Evolutionary conservation across 1,140 invertebrate genomes (phyloP).

Genomic region (Brachionus sp.): DNA sequence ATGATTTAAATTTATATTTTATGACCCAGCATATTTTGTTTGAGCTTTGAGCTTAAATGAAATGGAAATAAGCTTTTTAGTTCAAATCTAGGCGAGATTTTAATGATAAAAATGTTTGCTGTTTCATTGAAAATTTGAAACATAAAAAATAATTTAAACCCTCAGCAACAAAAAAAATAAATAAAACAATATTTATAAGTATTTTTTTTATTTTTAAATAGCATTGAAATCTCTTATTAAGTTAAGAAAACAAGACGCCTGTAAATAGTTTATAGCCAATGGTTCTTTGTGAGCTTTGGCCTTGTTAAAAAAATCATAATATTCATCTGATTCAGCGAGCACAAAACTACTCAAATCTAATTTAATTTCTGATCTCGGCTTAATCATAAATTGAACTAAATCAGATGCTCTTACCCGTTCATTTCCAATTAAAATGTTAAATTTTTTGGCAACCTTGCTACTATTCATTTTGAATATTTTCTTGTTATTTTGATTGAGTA

Average conservation of each 20-base stretch:
- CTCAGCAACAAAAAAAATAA: not conserved
- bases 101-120: not conserved
- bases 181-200: not conserved
- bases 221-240: conserved; percentile 22
- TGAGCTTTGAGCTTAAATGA: not conserved
- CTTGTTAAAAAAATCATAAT: conserved; percentile 4
- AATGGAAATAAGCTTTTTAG: not conserved
- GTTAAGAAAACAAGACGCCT: conserved; percentile 41
- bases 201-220: not conserved
- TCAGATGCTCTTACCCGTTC: conserved; percentile 24
- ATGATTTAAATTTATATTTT: conserved; percentile 3
- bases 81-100: not conserved
- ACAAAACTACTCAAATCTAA: not conserved
- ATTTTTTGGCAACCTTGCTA: conserved; percentile 37
- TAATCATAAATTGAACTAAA: conserved; percentile 21
- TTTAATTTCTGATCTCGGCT: not conserved
- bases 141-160: not conserved
- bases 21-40: not conserved
- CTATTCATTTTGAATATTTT: conserved; percentile 42
- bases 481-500: not conserved
- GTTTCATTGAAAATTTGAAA: not conserved
- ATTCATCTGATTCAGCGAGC: not conserved
- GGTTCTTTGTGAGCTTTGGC: conserved; percentile 17
- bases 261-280: conserved; percentile 43
- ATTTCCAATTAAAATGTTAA: conserved; percentile 26